A percentile compares a stretch with the other conserved stretches of the same genome.
Conservation (phyloP, 2,797 vertebrate species). For the Alectoris magna region DNA sequence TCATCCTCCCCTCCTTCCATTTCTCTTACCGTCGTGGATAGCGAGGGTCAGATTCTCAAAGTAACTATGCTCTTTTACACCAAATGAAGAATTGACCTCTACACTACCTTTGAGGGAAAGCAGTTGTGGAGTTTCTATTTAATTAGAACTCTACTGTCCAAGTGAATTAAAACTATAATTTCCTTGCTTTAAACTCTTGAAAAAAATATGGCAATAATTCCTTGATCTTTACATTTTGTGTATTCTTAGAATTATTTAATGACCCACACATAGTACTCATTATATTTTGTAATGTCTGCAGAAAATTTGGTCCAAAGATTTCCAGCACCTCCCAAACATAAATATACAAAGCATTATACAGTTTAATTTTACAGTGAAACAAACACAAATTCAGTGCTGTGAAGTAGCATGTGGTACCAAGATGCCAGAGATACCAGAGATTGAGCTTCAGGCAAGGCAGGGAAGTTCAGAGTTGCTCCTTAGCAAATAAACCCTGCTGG, state of each 20-base stretch:
- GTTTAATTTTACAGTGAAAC: not conserved
- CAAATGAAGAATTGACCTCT: not conserved
- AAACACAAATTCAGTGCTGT: not conserved
- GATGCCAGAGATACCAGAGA: not conserved
- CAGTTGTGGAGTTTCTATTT: not conserved
- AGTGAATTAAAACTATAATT: not conserved
- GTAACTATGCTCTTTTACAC: not conserved
- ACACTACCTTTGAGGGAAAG: not conserved
- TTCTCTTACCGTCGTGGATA: not conserved
- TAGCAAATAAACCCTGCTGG: not conserved
- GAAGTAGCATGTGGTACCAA: not conserved
- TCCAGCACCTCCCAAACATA: not conserved
- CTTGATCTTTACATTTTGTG: not conserved
- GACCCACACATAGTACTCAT: not conserved
- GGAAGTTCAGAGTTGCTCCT: not conserved
- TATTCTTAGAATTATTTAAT: not conserved
- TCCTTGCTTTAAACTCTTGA: not conserved
- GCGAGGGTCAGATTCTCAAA: not conserved
- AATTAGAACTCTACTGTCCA: not conserved
- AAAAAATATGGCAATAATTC: not conserved
- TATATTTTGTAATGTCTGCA: not conserved
- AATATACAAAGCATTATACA: not conserved
- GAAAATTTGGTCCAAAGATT: not conserved
- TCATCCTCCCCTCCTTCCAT: fast-evolving
- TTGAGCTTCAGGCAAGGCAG: not conserved